Conservation (phyloP, 1,140 invertebrate genomes). For the Plodia interpunctella region DNA sequence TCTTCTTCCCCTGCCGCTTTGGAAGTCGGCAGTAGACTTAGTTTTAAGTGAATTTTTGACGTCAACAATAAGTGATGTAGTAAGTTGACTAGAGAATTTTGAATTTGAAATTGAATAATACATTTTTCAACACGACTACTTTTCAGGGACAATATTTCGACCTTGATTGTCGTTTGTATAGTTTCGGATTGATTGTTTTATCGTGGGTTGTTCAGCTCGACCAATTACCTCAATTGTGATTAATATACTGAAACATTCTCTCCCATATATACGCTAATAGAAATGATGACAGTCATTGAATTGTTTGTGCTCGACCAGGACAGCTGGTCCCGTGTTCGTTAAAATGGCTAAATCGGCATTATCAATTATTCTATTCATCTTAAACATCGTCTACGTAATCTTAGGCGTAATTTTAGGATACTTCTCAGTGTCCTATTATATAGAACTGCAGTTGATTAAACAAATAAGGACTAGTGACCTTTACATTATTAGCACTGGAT, state of each 20-base stretch:
- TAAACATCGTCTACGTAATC: slow-evolving; percentile 16
- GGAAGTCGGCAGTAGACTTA: too few species aligned
- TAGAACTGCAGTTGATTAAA: slow-evolving; percentile 16
- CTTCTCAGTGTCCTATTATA: slow-evolving; percentile 16
- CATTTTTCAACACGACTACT: too few species aligned
- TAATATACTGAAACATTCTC: background rate
- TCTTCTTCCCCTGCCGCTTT: too few species aligned
- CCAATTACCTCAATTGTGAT: background rate
- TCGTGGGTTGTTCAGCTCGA: too few species aligned
- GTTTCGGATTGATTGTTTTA: too few species aligned
- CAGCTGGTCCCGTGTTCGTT: background rate
- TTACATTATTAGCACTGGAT: slow-evolving; percentile 10
- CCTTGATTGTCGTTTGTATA: too few species aligned
- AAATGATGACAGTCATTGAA: slow-evolving; percentile 7
- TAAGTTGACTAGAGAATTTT: too few species aligned
- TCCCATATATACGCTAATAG: background rate
- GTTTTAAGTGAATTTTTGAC: too few species aligned
- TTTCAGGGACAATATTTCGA: too few species aligned
- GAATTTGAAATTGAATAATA: too few species aligned
- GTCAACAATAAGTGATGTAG: too few species aligned
- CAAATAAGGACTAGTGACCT: slow-evolving; percentile 16
- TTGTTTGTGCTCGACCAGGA: slow-evolving; percentile 5
- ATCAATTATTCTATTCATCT: slow-evolving; percentile 3
- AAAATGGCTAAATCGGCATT: background rate
- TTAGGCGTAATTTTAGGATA: slow-evolving; percentile 9